Percentiles rank a stretch among this genome's conserved stretches.
phyloP scores from a whole-genome alignment of 2,888 invertebrate species.

The Lycophotia porphyrea region DNA sequence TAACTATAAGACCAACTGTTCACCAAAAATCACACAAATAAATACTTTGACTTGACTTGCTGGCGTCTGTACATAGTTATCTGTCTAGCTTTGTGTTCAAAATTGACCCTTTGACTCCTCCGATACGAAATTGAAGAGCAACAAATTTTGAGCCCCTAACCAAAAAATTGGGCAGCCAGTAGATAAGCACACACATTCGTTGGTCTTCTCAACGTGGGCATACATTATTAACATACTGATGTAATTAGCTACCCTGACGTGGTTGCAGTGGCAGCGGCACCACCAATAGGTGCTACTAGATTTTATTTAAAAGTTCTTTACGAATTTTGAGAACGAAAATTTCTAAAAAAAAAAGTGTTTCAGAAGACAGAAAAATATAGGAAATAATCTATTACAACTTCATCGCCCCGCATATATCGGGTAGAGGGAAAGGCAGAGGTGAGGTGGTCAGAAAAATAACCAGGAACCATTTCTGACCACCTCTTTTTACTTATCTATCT shows the following conservation, averaged over 20 bases:
- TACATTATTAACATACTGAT: background rate
- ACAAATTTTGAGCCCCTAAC: background rate
- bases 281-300: background rate
- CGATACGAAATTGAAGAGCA: background rate
- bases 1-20: too few relatives aligned
- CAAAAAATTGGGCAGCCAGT: background rate
- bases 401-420: background rate
- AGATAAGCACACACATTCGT: background rate
- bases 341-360: background rate
- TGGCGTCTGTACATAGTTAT: background rate
- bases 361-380: background rate
- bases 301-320: background rate
- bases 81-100: background rate
- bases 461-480: background rate
- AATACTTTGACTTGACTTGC: too few relatives aligned
- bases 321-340: too few relatives aligned
- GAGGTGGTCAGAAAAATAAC: background rate
- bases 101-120: background rate
- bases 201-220: background rate
- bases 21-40: too few relatives aligned
- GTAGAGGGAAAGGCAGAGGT: background rate
- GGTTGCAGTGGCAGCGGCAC: background rate
- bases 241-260: background rate
- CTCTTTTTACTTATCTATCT: too few relatives aligned
- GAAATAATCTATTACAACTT: background rate